Percentiles rank a stretch among this genome's conserved stretches.
These are phyloP conservation scores for Parnassius mnemosyne DNA, from an alignment of 2,888 invertebrate genomes.

Conservation along the genomic window DNA sequence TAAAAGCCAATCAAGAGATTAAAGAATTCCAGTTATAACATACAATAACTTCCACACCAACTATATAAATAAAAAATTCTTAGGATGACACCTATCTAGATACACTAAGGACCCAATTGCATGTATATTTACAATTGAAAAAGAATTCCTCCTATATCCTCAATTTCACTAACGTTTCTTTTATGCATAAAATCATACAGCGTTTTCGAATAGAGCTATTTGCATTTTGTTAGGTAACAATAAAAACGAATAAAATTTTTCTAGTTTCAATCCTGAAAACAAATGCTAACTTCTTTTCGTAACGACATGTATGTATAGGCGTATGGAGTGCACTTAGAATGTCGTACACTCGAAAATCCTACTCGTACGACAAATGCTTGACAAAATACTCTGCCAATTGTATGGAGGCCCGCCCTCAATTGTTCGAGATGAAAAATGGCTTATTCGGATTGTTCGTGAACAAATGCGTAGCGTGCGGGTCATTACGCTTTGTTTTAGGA, in stretches of 20 bases:
- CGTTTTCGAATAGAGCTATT: conserved; percentile 1
- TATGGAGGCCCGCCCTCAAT: conserved; percentile 76
- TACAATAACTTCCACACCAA: too few relatives aligned
- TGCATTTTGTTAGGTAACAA: conserved; percentile 10
- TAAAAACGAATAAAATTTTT: conserved; percentile 13
- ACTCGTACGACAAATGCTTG: conserved; percentile 72
- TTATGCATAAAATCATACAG: not conserved
- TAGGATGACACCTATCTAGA: too few relatives aligned
- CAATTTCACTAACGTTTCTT: not conserved
- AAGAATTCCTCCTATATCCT: not conserved
- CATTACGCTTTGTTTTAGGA: conserved; percentile 79
- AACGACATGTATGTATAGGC: conserved; percentile 32
- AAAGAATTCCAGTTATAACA: too few relatives aligned
- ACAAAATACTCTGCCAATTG: conserved; percentile 79
- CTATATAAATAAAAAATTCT: too few relatives aligned
- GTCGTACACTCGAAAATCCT: conserved; percentile 54
- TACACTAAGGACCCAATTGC: too few relatives aligned
- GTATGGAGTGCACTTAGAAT: conserved; percentile 66
- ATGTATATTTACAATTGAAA: too few relatives aligned
- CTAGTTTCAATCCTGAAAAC: conserved; percentile 23
- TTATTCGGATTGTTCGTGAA: conserved; percentile 77
- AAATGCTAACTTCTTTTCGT: conserved; percentile 17
- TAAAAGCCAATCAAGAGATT: too few relatives aligned
- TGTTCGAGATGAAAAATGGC: conserved; percentile 79
- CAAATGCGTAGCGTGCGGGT: conserved; percentile 79